Evolutionary conservation across 2,888 invertebrate species (phyloP).

Genomic region (Sialis fuliginosa): DNA sequence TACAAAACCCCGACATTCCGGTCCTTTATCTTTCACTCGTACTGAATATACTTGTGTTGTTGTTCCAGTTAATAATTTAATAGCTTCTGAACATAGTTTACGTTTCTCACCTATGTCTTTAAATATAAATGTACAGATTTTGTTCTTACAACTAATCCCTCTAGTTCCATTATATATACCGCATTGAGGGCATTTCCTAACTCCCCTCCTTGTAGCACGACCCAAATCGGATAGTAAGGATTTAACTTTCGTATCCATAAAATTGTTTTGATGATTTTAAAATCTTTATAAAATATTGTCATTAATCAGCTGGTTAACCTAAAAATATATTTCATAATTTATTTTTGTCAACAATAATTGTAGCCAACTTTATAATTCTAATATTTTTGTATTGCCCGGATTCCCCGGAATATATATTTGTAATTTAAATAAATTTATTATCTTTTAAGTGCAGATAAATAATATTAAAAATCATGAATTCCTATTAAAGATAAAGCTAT

Average conservation of each 20-base stretch:
- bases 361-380: too few species aligned
- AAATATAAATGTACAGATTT: slow-evolving; percentile 45
- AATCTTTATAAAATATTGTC: neutral
- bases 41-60: slow-evolving; percentile 48
- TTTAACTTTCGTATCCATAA: slow-evolving; percentile 3
- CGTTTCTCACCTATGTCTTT: slow-evolving; percentile 36
- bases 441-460: too few species aligned
- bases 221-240: slow-evolving; percentile 17
- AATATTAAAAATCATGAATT: too few species aligned
- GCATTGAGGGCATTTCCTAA: slow-evolving; percentile 58
- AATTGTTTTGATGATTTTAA: neutral
- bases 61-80: slow-evolving; percentile 42
- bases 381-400: too few species aligned
- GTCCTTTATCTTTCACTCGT: slow-evolving; percentile 44
- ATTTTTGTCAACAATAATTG: too few species aligned
- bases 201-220: slow-evolving; percentile 44
- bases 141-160: slow-evolving; percentile 55
- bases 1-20: slow-evolving; percentile 57
- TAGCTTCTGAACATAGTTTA: slow-evolving; percentile 41
- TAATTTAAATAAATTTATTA: too few species aligned
- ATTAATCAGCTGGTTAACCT: too few species aligned
- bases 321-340: too few species aligned
- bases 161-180: slow-evolving; percentile 59
- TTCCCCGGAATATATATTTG: too few species aligned
- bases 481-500: too few species aligned